Evolutionary conservation across 2,888 invertebrate genomes (phyloP), one percentile per base, ranked within the genome.

Genomic region (Noctuana brunneofusca): DNA sequence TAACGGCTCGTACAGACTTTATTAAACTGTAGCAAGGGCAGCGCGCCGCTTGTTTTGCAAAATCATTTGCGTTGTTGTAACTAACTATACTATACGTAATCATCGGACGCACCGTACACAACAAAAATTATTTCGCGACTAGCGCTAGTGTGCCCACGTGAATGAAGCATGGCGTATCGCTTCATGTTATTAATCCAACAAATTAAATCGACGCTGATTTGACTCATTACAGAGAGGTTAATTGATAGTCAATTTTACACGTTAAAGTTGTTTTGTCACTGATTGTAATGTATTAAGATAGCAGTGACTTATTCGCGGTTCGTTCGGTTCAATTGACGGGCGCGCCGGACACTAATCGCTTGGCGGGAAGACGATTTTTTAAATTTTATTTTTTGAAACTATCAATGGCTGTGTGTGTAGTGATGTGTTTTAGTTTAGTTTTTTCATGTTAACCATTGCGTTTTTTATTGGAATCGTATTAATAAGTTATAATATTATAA

Each of bases 401-500:
- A 71, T 72, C 69, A 70, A 72, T 75, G 78, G 74, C 74, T 73
- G 80, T 81, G 79, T 78, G 84, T 86, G 84, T 76, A 76, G 87
- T 87, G 87, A 81, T 84, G 89, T 88, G 87, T 77, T 71, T 56
- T 58, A 50, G 48, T 66, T 70, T 70, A 62, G 48, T 65, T 72
- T 75, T 75, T 86, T 80, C 73, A 89, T 89, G 88, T 79, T 89
- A 72, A 79, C 76, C 58, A 80, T 87, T 78, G 76, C 75, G 68
- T 75, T 83, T 63, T 71, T 80, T 48, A 68, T 83, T 64, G 80
- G 78, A 68, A 68, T 78, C 66, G 68, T 82, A 72, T 66, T 84
- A 65, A 68, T 84, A 72, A 77, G 76, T 75, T 82, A 80, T 69
- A 67, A 80, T 69, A 67, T 82, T 66, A 67, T 80, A 58, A 80